phyloP scores from a whole-genome alignment of 2,888 invertebrate species.

The Scelioninae gen. 2 region DNA sequence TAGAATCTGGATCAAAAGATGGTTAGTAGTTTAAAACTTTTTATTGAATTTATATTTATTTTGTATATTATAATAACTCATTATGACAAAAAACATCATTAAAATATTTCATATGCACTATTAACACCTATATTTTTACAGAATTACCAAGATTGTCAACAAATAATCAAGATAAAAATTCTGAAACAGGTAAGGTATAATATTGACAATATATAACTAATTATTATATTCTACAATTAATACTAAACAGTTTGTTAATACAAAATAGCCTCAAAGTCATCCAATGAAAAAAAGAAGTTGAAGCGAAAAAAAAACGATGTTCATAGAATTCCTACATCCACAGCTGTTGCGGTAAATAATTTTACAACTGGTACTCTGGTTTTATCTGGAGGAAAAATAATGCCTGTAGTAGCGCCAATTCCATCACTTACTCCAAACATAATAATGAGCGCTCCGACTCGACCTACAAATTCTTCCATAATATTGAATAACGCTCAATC shows the following conservation, averaged over 20 bases:
- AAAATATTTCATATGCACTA: no score
- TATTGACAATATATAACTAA: no score
- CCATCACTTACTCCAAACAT: constrained; percentile 70
- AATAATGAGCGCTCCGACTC: constrained; percentile 70
- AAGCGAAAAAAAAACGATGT: constrained; percentile 66
- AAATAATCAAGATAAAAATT: constrained; percentile 12
- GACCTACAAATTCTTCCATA: constrained; percentile 69
- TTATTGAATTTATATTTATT: not conserved
- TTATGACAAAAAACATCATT: no score
- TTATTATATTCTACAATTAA: not conserved
- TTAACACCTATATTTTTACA: no score
- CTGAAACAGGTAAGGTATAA: constrained; percentile 34
- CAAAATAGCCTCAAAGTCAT: constrained; percentile 60
- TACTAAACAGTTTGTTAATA: not conserved
- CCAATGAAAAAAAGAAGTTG: constrained; percentile 62
- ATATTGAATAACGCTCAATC: constrained; percentile 71
- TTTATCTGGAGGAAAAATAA: constrained; percentile 71
- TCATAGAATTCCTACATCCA: constrained; percentile 55
- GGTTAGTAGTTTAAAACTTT: constrained; percentile 8
- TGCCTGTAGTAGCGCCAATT: constrained; percentile 73
- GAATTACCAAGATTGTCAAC: not conserved
- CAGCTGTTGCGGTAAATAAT: constrained; percentile 62
- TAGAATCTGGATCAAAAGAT: constrained; percentile 30
- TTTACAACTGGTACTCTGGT: constrained; percentile 71
- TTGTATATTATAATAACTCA: no score